These are phyloP conservation scores for Junonia oenone DNA, from an alignment of 2,888 invertebrate genomes.

Conservation along the genomic window DNA sequence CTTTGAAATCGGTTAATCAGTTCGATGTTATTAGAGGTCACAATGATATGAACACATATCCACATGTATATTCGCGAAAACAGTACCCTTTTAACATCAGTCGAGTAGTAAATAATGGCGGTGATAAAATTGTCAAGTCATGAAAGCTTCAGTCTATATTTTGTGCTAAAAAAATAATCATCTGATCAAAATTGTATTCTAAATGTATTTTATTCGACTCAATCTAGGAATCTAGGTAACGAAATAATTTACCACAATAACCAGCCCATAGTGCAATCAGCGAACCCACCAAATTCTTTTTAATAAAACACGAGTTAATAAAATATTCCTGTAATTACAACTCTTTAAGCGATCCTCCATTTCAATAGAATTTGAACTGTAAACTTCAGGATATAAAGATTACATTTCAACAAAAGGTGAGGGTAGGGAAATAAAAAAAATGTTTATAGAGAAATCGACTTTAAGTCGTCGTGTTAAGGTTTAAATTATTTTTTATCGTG, in stretches of 20 bases:
- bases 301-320: slow-evolving; percentile 4
- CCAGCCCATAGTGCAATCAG: background rate
- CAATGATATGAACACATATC: no score
- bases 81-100: no score
- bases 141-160: background rate
- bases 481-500: background rate
- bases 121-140: background rate
- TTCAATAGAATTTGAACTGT: background rate
- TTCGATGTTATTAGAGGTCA: no score
- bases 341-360: background rate
- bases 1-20: no score
- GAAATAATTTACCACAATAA: background rate
- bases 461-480: background rate
- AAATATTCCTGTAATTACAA: slow-evolving; percentile 5
- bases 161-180: background rate
- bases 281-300: slow-evolving; percentile 1
- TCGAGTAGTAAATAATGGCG: background rate
- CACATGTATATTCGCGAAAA: no score
- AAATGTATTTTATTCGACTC: no score
- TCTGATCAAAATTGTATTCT: no score
- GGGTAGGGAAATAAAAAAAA: background rate
- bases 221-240: background rate
- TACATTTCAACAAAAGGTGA: background rate
- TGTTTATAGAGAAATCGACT: background rate
- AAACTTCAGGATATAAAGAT: background rate